These are phyloP conservation scores for Drosophila ezoana DNA, from an alignment of 2,888 invertebrate genomes.

Conservation along the genomic window DNA sequence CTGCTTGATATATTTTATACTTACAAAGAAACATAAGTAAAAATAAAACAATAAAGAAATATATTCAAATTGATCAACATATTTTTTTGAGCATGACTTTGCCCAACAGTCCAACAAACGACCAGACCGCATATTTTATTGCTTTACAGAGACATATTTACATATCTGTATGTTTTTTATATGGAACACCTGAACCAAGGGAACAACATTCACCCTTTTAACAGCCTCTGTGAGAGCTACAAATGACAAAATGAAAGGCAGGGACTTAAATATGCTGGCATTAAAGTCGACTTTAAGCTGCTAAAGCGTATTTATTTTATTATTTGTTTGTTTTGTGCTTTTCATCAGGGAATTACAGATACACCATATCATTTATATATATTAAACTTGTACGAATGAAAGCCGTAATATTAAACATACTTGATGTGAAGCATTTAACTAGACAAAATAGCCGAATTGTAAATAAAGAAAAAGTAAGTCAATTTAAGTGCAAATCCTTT, in stretches of 20 bases:
- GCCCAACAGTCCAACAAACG: no score
- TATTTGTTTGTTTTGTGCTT: constrained; percentile 13
- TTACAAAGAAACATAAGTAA: no score
- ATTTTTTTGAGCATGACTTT: no score
- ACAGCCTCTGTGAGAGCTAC: not conserved
- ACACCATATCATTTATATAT: not conserved
- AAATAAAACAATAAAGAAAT: no score
- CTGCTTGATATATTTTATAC: no score
- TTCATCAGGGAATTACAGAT: not conserved
- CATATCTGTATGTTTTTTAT: no score
- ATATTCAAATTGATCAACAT: no score
- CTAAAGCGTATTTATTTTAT: constrained; percentile 44
- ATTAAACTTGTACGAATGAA: not conserved
- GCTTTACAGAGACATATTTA: no score
- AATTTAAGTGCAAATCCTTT: not conserved
- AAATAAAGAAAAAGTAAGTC: not conserved
- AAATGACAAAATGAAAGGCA: not conserved
- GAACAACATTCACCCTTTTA: not conserved
- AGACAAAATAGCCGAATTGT: not conserved
- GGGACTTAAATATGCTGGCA: not conserved
- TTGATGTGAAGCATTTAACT: not conserved
- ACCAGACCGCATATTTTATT: no score
- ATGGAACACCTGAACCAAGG: no score
- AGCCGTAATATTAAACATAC: no score
- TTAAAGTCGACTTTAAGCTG: constrained; percentile 28